Percentiles rank a stretch among this genome's conserved stretches.
These are phyloP conservation scores for Heliconius hortense DNA, from an alignment of 2,888 invertebrate species.

Conservation along the genomic window DNA sequence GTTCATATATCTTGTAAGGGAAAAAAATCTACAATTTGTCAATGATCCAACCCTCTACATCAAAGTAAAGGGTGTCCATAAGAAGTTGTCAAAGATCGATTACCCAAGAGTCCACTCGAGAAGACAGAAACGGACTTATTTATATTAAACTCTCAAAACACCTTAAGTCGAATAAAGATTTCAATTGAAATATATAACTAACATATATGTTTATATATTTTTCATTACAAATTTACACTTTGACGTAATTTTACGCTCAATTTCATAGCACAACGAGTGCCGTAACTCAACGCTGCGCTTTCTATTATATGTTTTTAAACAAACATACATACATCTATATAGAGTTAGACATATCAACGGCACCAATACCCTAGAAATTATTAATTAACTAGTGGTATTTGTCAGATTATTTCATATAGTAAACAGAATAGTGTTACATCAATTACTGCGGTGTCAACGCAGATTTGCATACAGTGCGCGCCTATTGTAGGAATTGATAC, in stretches of 20 bases:
- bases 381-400: constrained; percentile 7
- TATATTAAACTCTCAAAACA: constrained; percentile 15
- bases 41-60: constrained; percentile 18
- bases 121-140: constrained; percentile 1
- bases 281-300: background rate
- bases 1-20: background rate
- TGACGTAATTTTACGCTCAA: background rate
- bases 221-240: too few relatives aligned
- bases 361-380: background rate
- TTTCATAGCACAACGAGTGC: background rate
- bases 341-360: background rate
- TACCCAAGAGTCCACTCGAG: constrained; percentile 14
- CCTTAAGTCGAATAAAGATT: background rate
- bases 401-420: constrained; percentile 17
- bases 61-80: constrained; percentile 24
- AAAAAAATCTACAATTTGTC: background rate
- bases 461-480: constrained; percentile 20
- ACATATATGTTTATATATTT: background rate
- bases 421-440: constrained; percentile 25
- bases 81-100: constrained; percentile 34
- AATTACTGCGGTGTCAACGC: constrained; percentile 13
- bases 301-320: background rate
- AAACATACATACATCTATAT: background rate
- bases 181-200: background rate
- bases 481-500: background rate